A percentile compares a stretch with the other conserved stretches of the same genome.
These are phyloP conservation scores for Resseliella maxima DNA, from an alignment of 2,888 invertebrate genomes.

Conservation along the genomic window DNA sequence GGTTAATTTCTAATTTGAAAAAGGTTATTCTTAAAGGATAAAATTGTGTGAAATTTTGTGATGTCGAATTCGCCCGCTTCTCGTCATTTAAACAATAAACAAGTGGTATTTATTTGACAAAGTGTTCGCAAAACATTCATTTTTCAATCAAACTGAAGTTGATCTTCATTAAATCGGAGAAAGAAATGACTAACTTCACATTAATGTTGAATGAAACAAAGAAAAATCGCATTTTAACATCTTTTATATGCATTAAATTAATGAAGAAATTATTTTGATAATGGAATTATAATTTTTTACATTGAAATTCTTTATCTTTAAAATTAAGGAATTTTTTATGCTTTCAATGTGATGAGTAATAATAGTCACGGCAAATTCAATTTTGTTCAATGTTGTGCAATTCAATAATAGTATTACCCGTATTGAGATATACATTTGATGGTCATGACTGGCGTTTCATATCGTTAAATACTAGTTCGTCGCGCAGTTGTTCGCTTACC, in stretches of 20 bases:
- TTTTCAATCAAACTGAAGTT: neutral
- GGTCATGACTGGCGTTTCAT: constrained; percentile 24
- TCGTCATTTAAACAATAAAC: constrained; percentile 50
- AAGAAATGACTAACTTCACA: constrained; percentile 1
- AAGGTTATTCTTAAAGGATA: neutral
- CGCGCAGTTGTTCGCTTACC: constrained; percentile 26
- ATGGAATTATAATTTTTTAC: too few species aligned
- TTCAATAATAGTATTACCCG: neutral
- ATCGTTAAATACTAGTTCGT: constrained; percentile 37
- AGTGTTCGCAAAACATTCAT: neutral
- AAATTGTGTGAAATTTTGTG: neutral
- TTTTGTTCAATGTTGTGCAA: neutral
- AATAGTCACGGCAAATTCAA: constrained; percentile 10
- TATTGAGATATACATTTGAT: neutral
- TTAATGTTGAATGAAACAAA: neutral
- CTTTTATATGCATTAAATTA: too few species aligned
- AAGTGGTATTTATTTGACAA: constrained; percentile 50
- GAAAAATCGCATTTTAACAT: too few species aligned
- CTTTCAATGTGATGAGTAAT: neutral
- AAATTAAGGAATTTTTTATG: neutral
- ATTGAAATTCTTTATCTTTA: neutral
- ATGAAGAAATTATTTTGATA: too few species aligned
- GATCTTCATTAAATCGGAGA: neutral
- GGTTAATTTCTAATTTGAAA: neutral
- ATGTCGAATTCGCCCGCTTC: constrained; percentile 39